phyloP scores from a whole-genome alignment of 2,113 vertebrate genomes.

The Ptilorrhoa leucosticta region DNA sequence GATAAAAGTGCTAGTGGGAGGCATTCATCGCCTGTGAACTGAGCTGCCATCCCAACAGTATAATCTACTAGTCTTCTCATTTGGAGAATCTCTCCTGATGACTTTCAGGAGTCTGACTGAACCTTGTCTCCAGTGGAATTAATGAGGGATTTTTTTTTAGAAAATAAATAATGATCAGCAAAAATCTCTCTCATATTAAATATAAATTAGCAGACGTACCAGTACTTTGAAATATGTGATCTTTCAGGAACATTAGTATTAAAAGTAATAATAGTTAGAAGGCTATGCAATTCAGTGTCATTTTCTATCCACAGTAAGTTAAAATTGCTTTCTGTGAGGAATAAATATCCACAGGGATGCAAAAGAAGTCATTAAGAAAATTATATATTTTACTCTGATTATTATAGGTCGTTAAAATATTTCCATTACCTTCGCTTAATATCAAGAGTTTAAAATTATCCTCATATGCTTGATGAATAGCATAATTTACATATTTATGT shows the following conservation, averaged over 20 bases:
- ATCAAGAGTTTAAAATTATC: background rate
- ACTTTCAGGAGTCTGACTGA: background rate
- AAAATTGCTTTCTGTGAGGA: background rate
- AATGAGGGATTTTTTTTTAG: background rate
- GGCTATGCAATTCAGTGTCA: background rate
- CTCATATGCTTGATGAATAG: background rate
- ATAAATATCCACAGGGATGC: background rate
- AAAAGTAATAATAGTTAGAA: background rate
- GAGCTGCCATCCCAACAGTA: background rate
- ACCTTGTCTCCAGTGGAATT: background rate
- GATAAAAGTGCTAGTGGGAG: background rate
- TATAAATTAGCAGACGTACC: background rate
- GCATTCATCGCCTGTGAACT: background rate
- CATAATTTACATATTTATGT: background rate
- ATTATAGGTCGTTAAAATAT: background rate
- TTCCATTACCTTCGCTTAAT: background rate
- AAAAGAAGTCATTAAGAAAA: constrained; percentile 5
- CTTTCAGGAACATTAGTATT: background rate
- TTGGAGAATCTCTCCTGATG: background rate
- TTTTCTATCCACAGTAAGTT: background rate
- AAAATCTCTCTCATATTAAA: background rate
- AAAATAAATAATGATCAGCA: background rate
- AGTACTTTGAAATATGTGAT: background rate
- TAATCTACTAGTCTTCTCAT: background rate
- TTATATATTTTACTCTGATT: background rate